phyloP scores from a whole-genome alignment of 2,113 vertebrate genomes.

The Maylandia zebra region DNA sequence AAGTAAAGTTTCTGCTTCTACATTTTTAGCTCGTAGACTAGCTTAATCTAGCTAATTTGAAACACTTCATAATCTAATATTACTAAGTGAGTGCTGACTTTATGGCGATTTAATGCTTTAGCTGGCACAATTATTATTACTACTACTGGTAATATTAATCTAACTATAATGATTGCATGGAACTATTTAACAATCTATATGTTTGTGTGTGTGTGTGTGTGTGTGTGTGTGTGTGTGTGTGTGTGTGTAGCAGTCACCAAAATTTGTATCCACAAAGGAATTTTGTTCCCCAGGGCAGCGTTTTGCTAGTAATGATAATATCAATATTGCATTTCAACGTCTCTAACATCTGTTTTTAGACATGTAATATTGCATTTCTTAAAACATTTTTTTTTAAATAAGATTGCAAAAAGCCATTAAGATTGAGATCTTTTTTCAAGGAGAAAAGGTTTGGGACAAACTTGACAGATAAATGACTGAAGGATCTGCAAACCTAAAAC shows the following conservation, averaged over 20 bases:
- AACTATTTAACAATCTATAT: background rate
- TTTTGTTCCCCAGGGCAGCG: background rate
- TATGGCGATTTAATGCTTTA: background rate
- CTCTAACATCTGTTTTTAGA: background rate
- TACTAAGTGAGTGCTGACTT: background rate
- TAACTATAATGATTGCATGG: background rate
- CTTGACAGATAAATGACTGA: background rate
- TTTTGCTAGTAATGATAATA: background rate
- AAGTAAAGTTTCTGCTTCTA: background rate
- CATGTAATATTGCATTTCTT: background rate
- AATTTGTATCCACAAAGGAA: background rate
- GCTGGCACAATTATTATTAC: background rate
- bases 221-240: too few relatives aligned
- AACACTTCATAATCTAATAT: background rate
- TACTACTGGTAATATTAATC: background rate
- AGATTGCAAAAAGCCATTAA: background rate
- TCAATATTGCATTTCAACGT: background rate
- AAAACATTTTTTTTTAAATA: background rate
- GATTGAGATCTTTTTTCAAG: background rate
- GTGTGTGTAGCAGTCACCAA: background rate
- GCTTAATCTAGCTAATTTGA: background rate
- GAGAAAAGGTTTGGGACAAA: background rate
- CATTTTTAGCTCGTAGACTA: background rate
- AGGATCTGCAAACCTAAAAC: background rate
- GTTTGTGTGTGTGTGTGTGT: background rate